Base-by-base conservation (phyloP, 2,888 invertebrate genomes). In the Melanargia galathea region DNA sequence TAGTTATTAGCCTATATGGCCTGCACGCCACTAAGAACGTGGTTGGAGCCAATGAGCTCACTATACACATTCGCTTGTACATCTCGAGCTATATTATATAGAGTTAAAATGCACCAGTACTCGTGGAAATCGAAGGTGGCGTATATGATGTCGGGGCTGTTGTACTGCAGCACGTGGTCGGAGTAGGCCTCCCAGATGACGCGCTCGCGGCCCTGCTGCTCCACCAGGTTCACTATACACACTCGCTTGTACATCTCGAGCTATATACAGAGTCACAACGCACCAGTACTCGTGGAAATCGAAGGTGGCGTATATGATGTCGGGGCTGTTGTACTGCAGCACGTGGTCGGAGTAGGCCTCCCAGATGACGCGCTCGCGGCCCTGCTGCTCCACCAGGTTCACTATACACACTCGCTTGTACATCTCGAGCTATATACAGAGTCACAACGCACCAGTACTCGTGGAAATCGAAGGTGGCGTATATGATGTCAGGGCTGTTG, bases 211-310 rank as follows among this genome's bases (percentile, higher is more conserved):
- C 99, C 99, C 40, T 93, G 38, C 3, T 13, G 13, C 10, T 35
- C 10, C 3, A 13, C 3, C 6, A 4, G 11, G 33, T 10, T 33
- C 33, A 33, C 33, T 33, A 33, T 33, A 33, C 33, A 33, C 0
- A 33, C 10, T 33, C 11, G 33, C 4, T 33, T 33, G 33, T 33
- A 33, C 33, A 33, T 33, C 33, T 33, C 8, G 8, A 33, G 10
- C 8, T 33, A n/a, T n/a, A n/a, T 33, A 33, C 11, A 33, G 10
- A 33, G 10, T 33, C 11, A 33, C 10, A 33, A 56, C 93, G 92
- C 80, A 96, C 96, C 98, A 99, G 83, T 99, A 98, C 84, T 99
- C 98, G 79, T 99, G 99, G 83, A 99, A 99, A 90, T 99, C 99
- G 81, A 99, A 99, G 0, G 97, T 96, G 22, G 97, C 95, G 80